A percentile compares a stretch with the other conserved stretches of the same genome.
Conservation (phyloP, 2,888 invertebrate genomes). For the Pristionchus fissidentatus region DNA sequence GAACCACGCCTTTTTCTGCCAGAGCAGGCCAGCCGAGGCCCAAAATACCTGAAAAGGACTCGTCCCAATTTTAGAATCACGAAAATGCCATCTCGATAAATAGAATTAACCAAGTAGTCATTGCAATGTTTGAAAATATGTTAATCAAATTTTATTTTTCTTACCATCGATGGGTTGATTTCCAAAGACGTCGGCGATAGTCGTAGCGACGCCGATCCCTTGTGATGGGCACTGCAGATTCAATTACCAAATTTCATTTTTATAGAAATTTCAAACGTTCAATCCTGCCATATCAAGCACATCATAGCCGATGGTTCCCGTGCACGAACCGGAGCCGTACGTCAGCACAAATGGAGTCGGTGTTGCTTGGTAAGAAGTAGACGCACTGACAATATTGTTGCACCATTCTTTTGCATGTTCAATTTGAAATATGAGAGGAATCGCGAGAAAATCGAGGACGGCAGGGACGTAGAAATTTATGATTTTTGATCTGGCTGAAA, state of each 20-base stretch:
- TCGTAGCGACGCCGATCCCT: constrained; percentile 24
- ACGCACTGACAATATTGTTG: too few species aligned
- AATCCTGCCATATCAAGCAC: constrained; percentile 53
- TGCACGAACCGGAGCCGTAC: constrained; percentile 71
- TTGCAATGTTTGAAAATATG: background rate
- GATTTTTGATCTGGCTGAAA: too few species aligned
- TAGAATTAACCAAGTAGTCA: too few species aligned
- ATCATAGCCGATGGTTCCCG: constrained; percentile 66
- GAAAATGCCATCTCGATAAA: too few species aligned
- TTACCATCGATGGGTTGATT: constrained; percentile 26
- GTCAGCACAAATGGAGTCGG: constrained; percentile 62
- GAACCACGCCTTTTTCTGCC: constrained; percentile 90
- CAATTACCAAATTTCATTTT: background rate
- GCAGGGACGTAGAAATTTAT: too few species aligned
- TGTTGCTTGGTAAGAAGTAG: constrained; percentile 62
- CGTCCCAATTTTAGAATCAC: constrained; percentile 58
- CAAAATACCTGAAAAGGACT: constrained; percentile 53
- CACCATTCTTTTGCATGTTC: too few species aligned
- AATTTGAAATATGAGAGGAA: too few species aligned
- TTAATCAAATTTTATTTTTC: background rate
- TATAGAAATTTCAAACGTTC: background rate
- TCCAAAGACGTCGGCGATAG: constrained; percentile 34
- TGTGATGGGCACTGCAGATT: background rate
- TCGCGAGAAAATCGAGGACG: too few species aligned
- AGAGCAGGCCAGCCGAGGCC: constrained; percentile 77